Conservation (phyloP, 2,888 invertebrate species). For the Oxystoma pomonae region DNA sequence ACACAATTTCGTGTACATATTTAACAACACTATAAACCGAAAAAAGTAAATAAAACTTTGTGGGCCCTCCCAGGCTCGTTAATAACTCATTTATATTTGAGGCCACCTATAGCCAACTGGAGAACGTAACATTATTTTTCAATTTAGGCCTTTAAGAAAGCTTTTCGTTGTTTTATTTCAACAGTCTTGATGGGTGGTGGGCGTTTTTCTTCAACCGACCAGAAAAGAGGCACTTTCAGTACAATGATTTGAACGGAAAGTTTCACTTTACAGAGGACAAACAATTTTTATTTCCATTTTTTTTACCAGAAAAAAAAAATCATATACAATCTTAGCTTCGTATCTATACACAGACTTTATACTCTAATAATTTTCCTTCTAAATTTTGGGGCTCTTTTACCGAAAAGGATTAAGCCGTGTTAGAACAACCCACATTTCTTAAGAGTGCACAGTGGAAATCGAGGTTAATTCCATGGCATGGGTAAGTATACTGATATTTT, state of each 20-base stretch:
- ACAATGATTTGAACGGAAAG: too few species aligned
- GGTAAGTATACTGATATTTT: too few species aligned
- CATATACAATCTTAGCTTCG: too few species aligned
- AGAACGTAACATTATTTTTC: not conserved
- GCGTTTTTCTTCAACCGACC: too few species aligned
- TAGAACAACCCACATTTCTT: not conserved
- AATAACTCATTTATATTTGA: not conserved
- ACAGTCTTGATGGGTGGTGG: too few species aligned
- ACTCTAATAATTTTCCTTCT: not conserved
- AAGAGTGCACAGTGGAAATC: not conserved
- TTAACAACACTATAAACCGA: not conserved
- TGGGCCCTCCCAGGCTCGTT: not conserved
- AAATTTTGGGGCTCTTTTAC: not conserved
- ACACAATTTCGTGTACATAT: too few species aligned
- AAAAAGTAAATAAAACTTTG: not conserved
- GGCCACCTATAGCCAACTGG: not conserved
- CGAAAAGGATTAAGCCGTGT: not conserved
- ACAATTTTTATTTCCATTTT: too few species aligned
- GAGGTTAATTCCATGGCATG: too few species aligned
- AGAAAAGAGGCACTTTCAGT: too few species aligned
- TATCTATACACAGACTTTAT: not conserved
- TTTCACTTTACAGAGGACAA: too few species aligned
- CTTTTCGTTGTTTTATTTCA: too few species aligned
- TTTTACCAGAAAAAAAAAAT: too few species aligned
- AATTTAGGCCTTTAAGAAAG: not conserved